phyloP scores from a whole-genome alignment of 2,797 vertebrate species.

The Cetoscarus ocellatus region DNA sequence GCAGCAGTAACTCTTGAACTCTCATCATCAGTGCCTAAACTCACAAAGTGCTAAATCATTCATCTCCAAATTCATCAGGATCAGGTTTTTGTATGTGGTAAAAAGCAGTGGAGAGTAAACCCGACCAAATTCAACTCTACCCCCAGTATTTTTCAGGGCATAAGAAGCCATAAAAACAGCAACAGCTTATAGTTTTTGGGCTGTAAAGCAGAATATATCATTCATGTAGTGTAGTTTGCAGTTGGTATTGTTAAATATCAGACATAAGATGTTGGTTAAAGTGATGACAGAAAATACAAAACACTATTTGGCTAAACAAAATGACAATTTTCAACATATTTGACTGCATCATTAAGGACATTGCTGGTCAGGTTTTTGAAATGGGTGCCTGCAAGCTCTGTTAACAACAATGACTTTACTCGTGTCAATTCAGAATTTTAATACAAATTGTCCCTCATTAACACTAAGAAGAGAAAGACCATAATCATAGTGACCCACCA shows the following conservation, averaged over 20 bases:
- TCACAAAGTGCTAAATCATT: slow-evolving; percentile 8
- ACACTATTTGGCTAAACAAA: slow-evolving; percentile 8
- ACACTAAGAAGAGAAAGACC: not conserved
- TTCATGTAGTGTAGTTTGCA: not conserved
- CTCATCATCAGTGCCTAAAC: not conserved
- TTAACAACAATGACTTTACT: not conserved
- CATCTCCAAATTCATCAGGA: not conserved
- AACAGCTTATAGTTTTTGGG: not conserved
- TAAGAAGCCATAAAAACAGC: not conserved
- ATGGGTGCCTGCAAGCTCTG: not conserved
- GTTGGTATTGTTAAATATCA: not conserved
- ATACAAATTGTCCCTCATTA: not conserved
- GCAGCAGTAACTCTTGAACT: not conserved
- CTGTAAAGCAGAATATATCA: slow-evolving; percentile 1
- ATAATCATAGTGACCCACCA: not conserved
- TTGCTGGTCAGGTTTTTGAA: slow-evolving; percentile 1
- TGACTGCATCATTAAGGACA: not conserved
- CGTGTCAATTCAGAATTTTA: not conserved
- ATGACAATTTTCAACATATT: slow-evolving; percentile 8
- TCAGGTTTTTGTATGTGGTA: not conserved
- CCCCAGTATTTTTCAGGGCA: not conserved
- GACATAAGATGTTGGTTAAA: not conserved
- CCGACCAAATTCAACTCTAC: not conserved
- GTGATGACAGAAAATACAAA: not conserved
- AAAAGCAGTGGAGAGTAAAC: slow-evolving; percentile 4